Base-by-base conservation (phyloP, 2,888 invertebrate genomes). In the Cybosia mesomella region DNA sequence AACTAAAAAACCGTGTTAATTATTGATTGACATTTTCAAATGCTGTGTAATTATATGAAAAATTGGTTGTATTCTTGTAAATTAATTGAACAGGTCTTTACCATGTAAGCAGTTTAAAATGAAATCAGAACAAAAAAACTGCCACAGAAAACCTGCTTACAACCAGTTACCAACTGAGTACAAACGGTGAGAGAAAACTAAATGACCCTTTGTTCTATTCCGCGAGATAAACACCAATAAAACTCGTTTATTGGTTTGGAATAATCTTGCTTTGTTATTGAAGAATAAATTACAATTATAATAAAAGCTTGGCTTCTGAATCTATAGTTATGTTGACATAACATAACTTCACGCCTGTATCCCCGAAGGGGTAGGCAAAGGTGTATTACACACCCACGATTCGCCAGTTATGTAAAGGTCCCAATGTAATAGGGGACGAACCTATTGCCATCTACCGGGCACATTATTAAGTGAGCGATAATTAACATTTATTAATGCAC, bases 201-300 rank as follows among this genome's bases (percentile, higher is more conserved):
- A 74, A 74, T 63, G 58, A 57, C 49, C 59, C 74, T 79, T 79
- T 79, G 80, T 79, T 65, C 43, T 61, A 70, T 70, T 70, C 57
- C 62, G 36, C 57, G 63, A 66, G 63, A 66, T 60, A 64, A 66
- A 66, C n/a, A 66, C 24, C 39, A 67, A 76, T 70, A 72, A 78
- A 43, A 69, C 68, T 62, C 63, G 67, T 64, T 78, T 79, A 79
- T 76, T 79, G 75, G 54, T 59, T 68, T 64, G 70, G 70, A 67
- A 74, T 75, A 49, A 55, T 22, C 49, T 39, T 71, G 71, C 64
- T 79, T 78, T 78, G 79, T 76, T 72, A 36, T 64, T 22, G 54
- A 22, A n/a, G n/a, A 13, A 54, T 53, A 22, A 22, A 54, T 58
- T 28, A 22, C 18, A n/a, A 54, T 34, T 28, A 18, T 55, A 36